Evolutionary conservation across 1,140 invertebrate species (phyloP), one percentile per base, ranked within the genome.

Genomic region (Melitaea cinxia): DNA sequence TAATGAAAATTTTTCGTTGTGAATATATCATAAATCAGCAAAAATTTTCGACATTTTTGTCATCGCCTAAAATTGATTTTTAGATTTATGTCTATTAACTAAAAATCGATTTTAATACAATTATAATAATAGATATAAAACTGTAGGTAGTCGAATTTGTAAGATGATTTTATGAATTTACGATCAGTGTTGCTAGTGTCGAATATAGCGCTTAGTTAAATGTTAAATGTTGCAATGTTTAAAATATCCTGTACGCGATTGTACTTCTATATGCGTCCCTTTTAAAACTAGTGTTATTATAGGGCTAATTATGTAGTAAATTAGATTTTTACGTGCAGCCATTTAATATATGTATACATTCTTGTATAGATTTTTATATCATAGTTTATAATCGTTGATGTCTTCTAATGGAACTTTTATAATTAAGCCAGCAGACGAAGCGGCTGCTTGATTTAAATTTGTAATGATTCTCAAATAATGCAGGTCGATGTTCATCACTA

Each of bases 351-450:
- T 45, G 45, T 63, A 62, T 62, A 57, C 60, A 62, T 52, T 49
- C 56, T 65, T 58, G 63, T 68, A 62, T 68, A 68, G 54, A 62
- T 68, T 58, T 54, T 70, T 70, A 60, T 70, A 70, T 60, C 53
- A 70, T 65, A 65, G 57, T 70, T 58, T 70, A 65, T 70, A 70
- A 59, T 60, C 33, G 60, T 67, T 70, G 53, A 65, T 61, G 49
- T 67, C 54, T 52, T 61, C 26, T 21, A 45, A 62, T 55, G 53
- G 42, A 49, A 33, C 6, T 37, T 26, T 45, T 63, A 35, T 35
- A 63, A 9, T 49, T 17, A 17, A n/a, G 26, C 19, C 1, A 45
- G 54, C 37, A 14, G 26, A 3, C 3, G 3, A 28, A 7, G 26
- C 7, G 26, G 3, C 26, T 4, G 26, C 26, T 4, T 7, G 26